Evolutionary conservation across 2,113 vertebrate genomes (phyloP), one percentile per base, ranked within the genome.

Genomic region (Suncus etruscus): DNA sequence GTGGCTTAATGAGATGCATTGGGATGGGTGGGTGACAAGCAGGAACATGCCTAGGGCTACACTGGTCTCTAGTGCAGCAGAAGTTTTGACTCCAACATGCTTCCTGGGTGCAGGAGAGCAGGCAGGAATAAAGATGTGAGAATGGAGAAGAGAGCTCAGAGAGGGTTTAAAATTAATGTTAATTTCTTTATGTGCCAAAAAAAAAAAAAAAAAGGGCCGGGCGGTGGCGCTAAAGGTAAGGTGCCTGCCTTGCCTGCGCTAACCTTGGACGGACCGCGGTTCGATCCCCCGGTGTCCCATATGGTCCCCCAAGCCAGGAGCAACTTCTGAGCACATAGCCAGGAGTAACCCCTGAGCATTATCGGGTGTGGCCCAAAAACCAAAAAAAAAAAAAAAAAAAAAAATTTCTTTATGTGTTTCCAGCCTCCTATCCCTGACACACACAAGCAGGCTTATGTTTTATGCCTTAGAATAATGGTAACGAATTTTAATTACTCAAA

Each of bases 1-100:
- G 89, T 87, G 93, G 93, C 93, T 95, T 84, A 95, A 78, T 87
- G 93, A 97, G 81, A 94, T 81, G 32, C 94, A 70, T 0, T 0
- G 61, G 51, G 47, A 47, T n/a, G 63, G 95, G 92, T 93, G 83
- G 70, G 54, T 63, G 11, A 84, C 51, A 77, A 87, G 87, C n/a
- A 74, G 79, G 85, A 94, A 78, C 6, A 0, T n/a, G 14, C 39
- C 39, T 11, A 22, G 45, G 90, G 68, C 69, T 1, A 27, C 2
- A 22, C 0, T 7, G 18, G 45, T 22, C 16, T 76, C 29, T 51
- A 54, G 11, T 32, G 50, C 12, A 61, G 66, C 31, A 70, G 74
- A 61, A 66, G 27, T 15, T 29, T 16, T 61, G 45, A 27, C 70
- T 91, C 48, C 48, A 48, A 18, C 74, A 51, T 32, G 1, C 3